Evolutionary conservation across 2,797 vertebrate genomes (phyloP).

Genomic region (Streptopelia turtur): DNA sequence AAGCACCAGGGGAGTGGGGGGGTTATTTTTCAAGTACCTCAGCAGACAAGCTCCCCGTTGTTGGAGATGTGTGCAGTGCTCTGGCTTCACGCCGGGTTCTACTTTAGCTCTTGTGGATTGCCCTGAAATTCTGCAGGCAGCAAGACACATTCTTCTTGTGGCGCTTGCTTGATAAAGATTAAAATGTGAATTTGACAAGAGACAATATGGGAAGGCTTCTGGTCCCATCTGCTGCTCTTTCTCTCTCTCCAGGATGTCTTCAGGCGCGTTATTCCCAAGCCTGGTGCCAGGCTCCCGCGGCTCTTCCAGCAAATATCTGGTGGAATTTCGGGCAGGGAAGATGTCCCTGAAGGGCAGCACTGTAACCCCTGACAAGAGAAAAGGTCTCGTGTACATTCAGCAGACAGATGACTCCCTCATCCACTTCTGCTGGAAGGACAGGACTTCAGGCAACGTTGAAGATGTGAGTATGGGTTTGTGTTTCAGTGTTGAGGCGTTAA

Average conservation of each 20-base stretch:
- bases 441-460: conserved; percentile 90
- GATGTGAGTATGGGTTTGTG: conserved; percentile 84
- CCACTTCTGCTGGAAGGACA: conserved; percentile 98
- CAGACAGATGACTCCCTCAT: conserved; percentile 96
- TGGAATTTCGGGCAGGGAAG: conserved; percentile 96
- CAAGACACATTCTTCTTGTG: neutral
- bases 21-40: neutral
- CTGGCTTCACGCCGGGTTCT: rapidly evolving
- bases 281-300: conserved; percentile 92
- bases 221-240: neutral
- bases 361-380: conserved; percentile 94
- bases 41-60: rapidly evolving
- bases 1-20: rapidly evolving
- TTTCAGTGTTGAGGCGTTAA: neutral
- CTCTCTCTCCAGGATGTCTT: conserved; percentile 85
- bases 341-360: conserved; percentile 94
- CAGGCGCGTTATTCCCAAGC: conserved; percentile 94
- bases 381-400: conserved; percentile 94
- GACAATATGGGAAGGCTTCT: rapidly evolving
- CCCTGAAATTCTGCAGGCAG: neutral
- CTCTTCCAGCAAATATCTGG: conserved; percentile 93
- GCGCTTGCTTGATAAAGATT: neutral
- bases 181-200: neutral
- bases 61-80: no score
- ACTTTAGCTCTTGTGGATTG: rapidly evolving